phyloP scores from a whole-genome alignment of 2,113 vertebrate species.

The Seriola quinqueradiata region DNA sequence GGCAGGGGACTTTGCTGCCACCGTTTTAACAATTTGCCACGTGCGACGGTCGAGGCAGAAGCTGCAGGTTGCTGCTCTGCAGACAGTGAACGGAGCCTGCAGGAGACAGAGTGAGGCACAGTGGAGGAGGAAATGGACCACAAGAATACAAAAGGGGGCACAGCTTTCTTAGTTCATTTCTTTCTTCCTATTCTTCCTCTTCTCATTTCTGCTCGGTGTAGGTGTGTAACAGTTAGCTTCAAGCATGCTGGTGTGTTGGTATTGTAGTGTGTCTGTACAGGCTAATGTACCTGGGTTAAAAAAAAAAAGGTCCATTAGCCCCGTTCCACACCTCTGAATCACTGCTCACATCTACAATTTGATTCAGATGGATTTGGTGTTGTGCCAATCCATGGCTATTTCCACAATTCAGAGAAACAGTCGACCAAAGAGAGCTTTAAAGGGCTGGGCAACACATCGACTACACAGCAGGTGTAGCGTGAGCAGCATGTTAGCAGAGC shows the following conservation, averaged over 20 bases:
- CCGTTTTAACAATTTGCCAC: not conserved
- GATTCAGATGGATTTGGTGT: not conserved
- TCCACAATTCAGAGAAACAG: not conserved
- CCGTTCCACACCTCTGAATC: slow-evolving; percentile 5
- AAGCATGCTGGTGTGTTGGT: not conserved
- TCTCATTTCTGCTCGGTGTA: not conserved
- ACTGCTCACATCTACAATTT: not conserved
- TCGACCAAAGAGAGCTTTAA: not conserved
- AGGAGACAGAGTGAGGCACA: not conserved
- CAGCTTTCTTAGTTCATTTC: not conserved
- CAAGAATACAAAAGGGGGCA: not conserved
- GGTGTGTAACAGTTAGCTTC: not conserved
- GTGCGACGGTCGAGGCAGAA: not conserved
- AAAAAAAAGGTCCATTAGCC: not conserved
- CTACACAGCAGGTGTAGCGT: too few relatives aligned
- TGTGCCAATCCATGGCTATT: not conserved
- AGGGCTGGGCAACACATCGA: not conserved
- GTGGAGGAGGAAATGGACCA: not conserved
- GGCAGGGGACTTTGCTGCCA: not conserved
- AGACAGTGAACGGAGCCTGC: slow-evolving; percentile 1
- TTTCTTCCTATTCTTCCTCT: not conserved
- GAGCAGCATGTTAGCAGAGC: too few relatives aligned
- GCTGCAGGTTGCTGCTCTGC: not conserved
- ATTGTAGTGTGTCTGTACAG: not conserved
- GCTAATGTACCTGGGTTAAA: not conserved